Evolutionary conservation across 1,140 invertebrate species (phyloP).

Genomic region (Meloidogyne exigua): DNA sequence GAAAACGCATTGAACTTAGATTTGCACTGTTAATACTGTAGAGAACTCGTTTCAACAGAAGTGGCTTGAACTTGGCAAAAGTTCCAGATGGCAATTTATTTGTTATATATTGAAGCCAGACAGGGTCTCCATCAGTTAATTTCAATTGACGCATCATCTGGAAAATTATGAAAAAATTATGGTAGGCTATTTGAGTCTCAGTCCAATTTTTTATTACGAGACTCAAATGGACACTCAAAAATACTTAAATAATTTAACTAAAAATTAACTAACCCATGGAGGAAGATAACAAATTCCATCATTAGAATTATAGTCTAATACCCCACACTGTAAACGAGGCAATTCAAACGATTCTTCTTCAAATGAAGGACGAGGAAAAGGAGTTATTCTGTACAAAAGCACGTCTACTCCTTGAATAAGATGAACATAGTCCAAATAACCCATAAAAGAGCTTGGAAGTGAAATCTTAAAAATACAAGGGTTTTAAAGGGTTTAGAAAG

Average conservation of each 20-base stretch:
- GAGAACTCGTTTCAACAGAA: not conserved
- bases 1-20: not conserved
- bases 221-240: not conserved
- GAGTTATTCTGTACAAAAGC: not conserved
- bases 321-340: not conserved
- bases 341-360: not conserved
- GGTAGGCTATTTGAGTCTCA: not conserved
- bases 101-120: not conserved
- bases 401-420: not conserved
- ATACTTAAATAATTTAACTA: too few species aligned
- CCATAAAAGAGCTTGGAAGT: not conserved
- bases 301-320: not conserved
- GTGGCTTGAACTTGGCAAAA: not conserved
- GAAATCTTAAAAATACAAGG: not conserved
- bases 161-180: not conserved
- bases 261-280: not conserved
- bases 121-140: not conserved
- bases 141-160: not conserved
- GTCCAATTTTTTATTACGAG: too few species aligned
- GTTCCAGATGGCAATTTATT: not conserved
- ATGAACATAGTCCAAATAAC: not conserved
- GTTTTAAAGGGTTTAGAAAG: too few species aligned
- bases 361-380: not conserved
- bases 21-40: not conserved
- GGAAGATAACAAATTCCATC: not conserved